phyloP scores from a whole-genome alignment of 37 sponge, comb jelly and placozoan genomes.

The Chondrilla cf. caribensis region DNA sequence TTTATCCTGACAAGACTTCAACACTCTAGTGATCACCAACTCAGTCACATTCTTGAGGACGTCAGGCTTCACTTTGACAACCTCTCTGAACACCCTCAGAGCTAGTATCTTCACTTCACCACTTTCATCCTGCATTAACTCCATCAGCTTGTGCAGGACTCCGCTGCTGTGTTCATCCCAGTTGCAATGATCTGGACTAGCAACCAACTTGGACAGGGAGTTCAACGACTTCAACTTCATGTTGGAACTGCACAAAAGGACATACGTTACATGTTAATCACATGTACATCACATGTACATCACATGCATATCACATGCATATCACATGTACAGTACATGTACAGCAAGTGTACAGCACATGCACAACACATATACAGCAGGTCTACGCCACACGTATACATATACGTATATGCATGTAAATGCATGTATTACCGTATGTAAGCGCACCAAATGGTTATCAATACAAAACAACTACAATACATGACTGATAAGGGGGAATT shows the following conservation, averaged over 20 bases:
- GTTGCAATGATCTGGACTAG: conserved; percentile 46
- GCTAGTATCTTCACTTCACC: conserved; percentile 21
- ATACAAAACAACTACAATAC: too few species aligned
- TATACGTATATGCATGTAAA: too few species aligned
- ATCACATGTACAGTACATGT: too few species aligned
- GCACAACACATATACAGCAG: too few species aligned
- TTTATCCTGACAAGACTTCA: conserved; percentile 42
- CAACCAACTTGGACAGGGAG: conserved; percentile 30
- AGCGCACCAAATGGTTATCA: too few species aligned
- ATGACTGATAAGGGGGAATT: too few species aligned
- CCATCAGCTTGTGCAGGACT: conserved; percentile 16
- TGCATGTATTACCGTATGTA: too few species aligned
- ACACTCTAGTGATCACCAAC: conserved; percentile 47
- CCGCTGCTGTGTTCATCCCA: conserved; percentile 59
- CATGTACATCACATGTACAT: too few species aligned
- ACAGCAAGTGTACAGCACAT: too few species aligned
- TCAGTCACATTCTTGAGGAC: conserved; percentile 55
- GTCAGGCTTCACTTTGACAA: conserved; percentile 44
- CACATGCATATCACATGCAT: too few species aligned
- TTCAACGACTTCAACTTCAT: conserved; percentile 40
- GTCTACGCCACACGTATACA: too few species aligned
- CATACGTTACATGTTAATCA: too few species aligned
- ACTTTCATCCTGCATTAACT: conserved; percentile 25
- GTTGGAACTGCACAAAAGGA: conserved; percentile 15
- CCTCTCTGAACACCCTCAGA: conserved; percentile 61